A percentile compares a stretch with the other conserved stretches of the same genome.
Conservation (phyloP, 2,113 vertebrate species). For the Axis porcinus region DNA sequence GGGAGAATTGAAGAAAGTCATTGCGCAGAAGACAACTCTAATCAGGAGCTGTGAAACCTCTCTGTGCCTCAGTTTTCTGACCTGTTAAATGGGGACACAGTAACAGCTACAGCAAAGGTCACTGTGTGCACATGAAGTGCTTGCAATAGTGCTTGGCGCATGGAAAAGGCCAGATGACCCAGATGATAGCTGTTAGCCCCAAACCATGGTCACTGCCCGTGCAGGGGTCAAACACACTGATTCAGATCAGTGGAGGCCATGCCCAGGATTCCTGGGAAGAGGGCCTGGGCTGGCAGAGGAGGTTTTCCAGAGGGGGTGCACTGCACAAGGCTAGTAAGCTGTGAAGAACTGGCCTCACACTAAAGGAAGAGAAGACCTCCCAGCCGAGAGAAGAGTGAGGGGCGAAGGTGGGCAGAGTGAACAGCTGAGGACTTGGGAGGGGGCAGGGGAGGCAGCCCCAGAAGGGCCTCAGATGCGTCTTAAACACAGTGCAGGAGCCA, state of each 20-base stretch:
- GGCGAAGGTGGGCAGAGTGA: neutral
- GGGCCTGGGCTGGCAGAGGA: neutral
- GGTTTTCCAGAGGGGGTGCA: neutral
- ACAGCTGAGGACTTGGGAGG: too few species aligned
- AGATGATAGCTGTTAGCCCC: neutral
- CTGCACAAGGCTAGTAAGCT: neutral
- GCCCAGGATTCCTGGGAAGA: neutral
- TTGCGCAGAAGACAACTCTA: neutral
- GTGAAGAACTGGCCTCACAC: neutral
- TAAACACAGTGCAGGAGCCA: neutral
- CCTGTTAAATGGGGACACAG: neutral
- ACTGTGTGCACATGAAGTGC: neutral
- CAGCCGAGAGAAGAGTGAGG: neutral
- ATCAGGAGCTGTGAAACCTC: neutral
- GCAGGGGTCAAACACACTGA: neutral
- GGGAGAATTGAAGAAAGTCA: neutral
- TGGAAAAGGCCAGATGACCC: neutral
- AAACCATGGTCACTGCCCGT: neutral
- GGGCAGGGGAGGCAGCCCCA: neutral
- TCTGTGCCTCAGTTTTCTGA: neutral
- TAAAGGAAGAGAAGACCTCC: neutral
- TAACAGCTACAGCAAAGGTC: neutral
- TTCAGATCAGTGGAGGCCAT: neutral
- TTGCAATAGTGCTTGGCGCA: fast-evolving
- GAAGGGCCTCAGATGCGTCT: neutral